Evolutionary conservation across 2,113 vertebrate genomes (phyloP).

Genomic region (Elanus axillaris): DNA sequence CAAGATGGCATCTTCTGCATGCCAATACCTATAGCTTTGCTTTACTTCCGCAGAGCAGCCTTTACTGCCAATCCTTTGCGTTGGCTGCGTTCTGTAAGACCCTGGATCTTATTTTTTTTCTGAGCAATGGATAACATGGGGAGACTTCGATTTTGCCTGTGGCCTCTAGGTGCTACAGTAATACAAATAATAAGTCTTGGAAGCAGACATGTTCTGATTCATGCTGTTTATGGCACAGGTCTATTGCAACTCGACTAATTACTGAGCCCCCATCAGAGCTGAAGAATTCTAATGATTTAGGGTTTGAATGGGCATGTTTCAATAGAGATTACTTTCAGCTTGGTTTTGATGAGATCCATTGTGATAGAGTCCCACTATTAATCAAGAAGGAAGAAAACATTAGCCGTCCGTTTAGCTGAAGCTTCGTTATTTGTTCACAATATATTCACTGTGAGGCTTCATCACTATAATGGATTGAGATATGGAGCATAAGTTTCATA

Average conservation of each 20-base stretch:
- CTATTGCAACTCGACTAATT: not conserved
- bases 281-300: not conserved
- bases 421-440: not conserved
- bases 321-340: slow-evolving; percentile 30
- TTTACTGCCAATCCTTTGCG: not conserved
- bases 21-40: not conserved
- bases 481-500: not conserved
- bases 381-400: slow-evolving; percentile 48
- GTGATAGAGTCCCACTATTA: slow-evolving; percentile 39
- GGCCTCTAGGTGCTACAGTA: slow-evolving; percentile 51
- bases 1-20: not conserved
- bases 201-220: not conserved
- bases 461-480: not conserved
- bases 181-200: slow-evolving; percentile 25
- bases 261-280: not conserved
- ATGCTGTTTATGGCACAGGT: not conserved
- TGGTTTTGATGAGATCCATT: slow-evolving; percentile 50
- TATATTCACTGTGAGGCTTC: not conserved
- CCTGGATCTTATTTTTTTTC: not conserved
- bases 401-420: not conserved
- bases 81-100: not conserved
- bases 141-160: not conserved
- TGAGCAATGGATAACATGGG: not conserved
- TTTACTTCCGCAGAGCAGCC: not conserved
- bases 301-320: not conserved